Base-by-base conservation (phyloP, 2,888 invertebrate genomes). In the Amorpha juglandis region DNA sequence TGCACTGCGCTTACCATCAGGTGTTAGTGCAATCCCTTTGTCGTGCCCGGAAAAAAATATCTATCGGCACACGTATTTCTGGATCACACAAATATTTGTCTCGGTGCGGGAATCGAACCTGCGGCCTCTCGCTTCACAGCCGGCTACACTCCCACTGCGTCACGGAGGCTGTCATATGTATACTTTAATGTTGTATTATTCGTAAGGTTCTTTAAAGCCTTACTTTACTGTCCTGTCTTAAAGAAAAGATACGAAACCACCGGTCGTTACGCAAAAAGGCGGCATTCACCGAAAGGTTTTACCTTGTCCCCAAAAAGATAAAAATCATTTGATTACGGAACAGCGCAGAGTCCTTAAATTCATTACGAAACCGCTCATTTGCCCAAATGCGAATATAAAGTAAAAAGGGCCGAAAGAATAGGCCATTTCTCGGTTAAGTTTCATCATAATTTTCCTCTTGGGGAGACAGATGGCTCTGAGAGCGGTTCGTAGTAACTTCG, bases 321-420 rank as follows among this genome's bases (percentile, higher is more conserved):
- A 58, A 67, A 67, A 63, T 63, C 55, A 67, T 67, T 63, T 48
- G 64, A 65, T 65, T 67, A 63, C 38, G 50, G 9, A 63, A 45
- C 53, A 55, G 65, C 65, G 63, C 55, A 33, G 47, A 72, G 70
- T 76, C 73, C 69, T 71, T 74, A 73, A 78, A 75, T 78, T 77
- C 71, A 76, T 72, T 72, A 76, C 69, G 62, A 69, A 68, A 65
- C 70, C 71, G 73, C 75, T 78, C 73, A 79, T 79, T 79, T 79
- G 71, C 70, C 67, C 66, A 78, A 79, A 79, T 74, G 74, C 69
- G 73, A 72, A 74, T 75, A 77, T 74, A 75, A 81, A 79, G 78
- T 70, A 78, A 79, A 80, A 73, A 70, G 71, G 62, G 62, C 65
- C 64, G 68, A 50, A 72, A 71, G 78, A 75, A 71, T 72, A 63